Conservation (phyloP, 2,888 invertebrate species). For the Acleris holmiana region DNA sequence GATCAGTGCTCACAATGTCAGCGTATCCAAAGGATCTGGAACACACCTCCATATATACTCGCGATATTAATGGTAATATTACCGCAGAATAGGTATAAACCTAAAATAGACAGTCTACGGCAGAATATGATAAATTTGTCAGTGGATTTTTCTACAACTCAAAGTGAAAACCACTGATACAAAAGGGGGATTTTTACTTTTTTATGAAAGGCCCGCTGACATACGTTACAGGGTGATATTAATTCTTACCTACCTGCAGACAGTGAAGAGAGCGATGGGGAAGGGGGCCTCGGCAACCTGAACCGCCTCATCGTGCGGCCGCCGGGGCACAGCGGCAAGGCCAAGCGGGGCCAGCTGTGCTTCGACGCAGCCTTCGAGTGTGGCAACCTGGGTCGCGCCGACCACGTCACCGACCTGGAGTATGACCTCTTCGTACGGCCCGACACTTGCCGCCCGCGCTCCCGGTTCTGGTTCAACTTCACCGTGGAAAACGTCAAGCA, state of each 20-base stretch:
- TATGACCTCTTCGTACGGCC: constrained; percentile 98
- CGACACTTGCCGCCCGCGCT: constrained; percentile 97
- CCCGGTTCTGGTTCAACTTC: constrained; percentile 99
- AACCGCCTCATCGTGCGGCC: constrained; percentile 94
- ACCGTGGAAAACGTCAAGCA: constrained; percentile 97
- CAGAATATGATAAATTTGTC: too few species aligned
- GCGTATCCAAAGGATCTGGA: constrained; percentile 70
- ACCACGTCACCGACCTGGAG: constrained; percentile 96
- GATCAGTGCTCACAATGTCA: constrained; percentile 54
- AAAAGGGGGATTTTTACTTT: too few species aligned
- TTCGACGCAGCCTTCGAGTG: constrained; percentile 99
- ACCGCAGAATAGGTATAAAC: background rate
- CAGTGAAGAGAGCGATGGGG: constrained; percentile 96
- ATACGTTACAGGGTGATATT: too few species aligned
- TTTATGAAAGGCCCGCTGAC: too few species aligned
- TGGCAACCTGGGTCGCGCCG: constrained; percentile 98
- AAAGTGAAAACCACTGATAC: too few species aligned
- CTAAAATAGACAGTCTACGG: background rate
- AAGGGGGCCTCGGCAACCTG: constrained; percentile 96
- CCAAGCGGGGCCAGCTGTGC: constrained; percentile 97
- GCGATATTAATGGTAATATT: constrained; percentile 79
- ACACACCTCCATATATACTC: constrained; percentile 87
- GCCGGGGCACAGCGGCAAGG: constrained; percentile 96
- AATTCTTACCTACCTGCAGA: constrained; percentile 76
- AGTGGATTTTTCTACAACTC: too few species aligned